These are phyloP conservation scores for Oligia latruncula DNA, from an alignment of 2,888 invertebrate genomes.

Conservation along the genomic window DNA sequence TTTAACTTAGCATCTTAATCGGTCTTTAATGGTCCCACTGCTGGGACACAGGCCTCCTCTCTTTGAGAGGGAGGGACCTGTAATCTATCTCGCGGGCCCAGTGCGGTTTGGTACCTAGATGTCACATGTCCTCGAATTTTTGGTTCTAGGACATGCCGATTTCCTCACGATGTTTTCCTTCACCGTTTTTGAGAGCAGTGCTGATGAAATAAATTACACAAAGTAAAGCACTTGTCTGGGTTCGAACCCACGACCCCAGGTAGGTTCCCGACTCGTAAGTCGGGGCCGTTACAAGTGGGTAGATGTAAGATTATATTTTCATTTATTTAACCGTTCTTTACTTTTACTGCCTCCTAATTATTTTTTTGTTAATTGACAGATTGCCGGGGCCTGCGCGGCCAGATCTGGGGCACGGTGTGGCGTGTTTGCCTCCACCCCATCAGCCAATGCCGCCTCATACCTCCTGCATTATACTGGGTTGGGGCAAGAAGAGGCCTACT, in stretches of 20 bases:
- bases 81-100: too few relatives aligned
- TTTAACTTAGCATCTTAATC: too few relatives aligned
- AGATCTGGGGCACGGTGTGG: conserved; percentile 91
- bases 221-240: background rate
- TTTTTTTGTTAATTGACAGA: conserved; percentile 68
- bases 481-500: conserved; percentile 95
- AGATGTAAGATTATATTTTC: conserved; percentile 17
- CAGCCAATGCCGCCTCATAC: conserved; percentile 92
- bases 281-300: background rate
- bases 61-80: too few relatives aligned
- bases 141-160: too few relatives aligned
- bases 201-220: too few relatives aligned
- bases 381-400: conserved; percentile 81
- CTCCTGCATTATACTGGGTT: conserved; percentile 96
- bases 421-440: conserved; percentile 94
- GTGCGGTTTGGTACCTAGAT: too few relatives aligned
- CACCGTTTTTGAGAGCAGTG: too few relatives aligned
- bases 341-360: conserved; percentile 18
- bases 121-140: too few relatives aligned
- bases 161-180: too few relatives aligned
- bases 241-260: background rate
- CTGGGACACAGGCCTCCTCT: too few relatives aligned
- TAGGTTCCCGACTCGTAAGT: background rate
- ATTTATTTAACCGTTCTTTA: conserved; percentile 28
- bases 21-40: too few relatives aligned